These are phyloP conservation scores for Baryphthengus martii DNA, from an alignment of 2,113 vertebrate species.

Conservation along the genomic window DNA sequence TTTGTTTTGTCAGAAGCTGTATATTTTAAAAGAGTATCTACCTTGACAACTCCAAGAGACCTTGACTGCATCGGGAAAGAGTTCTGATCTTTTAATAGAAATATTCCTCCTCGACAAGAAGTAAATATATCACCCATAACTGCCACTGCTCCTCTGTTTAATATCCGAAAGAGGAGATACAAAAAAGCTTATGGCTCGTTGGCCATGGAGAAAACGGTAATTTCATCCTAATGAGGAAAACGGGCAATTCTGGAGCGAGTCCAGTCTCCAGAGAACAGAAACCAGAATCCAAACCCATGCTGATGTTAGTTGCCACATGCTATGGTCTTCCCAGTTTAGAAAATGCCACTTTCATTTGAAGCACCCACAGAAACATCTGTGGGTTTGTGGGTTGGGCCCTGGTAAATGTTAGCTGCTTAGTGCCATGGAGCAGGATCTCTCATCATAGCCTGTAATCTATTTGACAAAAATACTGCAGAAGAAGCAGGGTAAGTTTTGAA, in stretches of 20 bases:
- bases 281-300: background rate
- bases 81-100: slow-evolving; percentile 25
- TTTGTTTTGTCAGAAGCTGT: background rate
- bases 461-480: background rate
- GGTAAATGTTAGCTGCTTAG: background rate
- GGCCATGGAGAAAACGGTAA: background rate
- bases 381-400: background rate
- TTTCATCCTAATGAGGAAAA: background rate
- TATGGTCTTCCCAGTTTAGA: slow-evolving; percentile 1
- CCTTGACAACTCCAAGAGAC: slow-evolving; percentile 20
- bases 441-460: background rate
- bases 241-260: background rate
- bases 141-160: background rate
- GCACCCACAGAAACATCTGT: background rate
- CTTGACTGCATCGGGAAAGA: background rate
- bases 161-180: background rate
- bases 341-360: slow-evolving; percentile 7
- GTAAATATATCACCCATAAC: background rate
- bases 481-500: background rate
- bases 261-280: background rate
- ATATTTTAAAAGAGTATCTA: background rate
- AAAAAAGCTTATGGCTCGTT: background rate
- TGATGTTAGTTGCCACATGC: background rate
- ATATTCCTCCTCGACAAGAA: background rate
- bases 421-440: background rate